Conservation (phyloP, 2,113 vertebrate species). For the Okapia johnstoni region DNA sequence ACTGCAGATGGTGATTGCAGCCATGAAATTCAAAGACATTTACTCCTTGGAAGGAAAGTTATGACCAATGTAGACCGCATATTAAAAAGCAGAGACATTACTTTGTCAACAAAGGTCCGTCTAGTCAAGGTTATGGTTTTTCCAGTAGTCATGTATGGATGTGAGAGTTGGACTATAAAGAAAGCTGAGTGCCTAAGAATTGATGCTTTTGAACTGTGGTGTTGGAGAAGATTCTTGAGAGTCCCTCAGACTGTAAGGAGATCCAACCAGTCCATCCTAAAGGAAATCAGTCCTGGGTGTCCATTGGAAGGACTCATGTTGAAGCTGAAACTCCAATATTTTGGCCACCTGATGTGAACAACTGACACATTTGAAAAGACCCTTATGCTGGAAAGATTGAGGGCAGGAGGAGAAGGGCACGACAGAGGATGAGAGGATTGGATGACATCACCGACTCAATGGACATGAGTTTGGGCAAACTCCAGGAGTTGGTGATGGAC, state of each 20-base stretch:
- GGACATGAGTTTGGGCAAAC: not conserved
- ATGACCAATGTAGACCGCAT: not conserved
- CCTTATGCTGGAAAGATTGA: not conserved
- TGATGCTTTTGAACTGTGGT: not conserved
- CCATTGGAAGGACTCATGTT: not conserved
- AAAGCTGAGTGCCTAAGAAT: not conserved
- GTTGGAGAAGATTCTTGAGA: not conserved
- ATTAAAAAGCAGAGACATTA: not conserved
- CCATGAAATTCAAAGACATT: not conserved
- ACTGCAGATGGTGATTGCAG: not conserved
- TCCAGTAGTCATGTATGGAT: not conserved
- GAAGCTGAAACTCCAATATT: not conserved
- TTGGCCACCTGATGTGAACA: not conserved
- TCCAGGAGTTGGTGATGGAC: accelerated
- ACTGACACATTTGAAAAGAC: not conserved
- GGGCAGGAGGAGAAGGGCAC: not conserved
- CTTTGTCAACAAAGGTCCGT: not conserved
- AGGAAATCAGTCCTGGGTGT: not conserved
- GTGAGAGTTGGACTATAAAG: not conserved
- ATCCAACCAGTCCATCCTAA: not conserved
- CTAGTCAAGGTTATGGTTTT: not conserved
- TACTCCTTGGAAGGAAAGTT: not conserved
- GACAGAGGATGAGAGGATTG: not conserved
- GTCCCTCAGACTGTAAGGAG: not conserved
- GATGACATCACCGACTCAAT: not conserved